Evolutionary conservation across 2,888 invertebrate genomes (phyloP).

Genomic region (Capitulum mitella): DNA sequence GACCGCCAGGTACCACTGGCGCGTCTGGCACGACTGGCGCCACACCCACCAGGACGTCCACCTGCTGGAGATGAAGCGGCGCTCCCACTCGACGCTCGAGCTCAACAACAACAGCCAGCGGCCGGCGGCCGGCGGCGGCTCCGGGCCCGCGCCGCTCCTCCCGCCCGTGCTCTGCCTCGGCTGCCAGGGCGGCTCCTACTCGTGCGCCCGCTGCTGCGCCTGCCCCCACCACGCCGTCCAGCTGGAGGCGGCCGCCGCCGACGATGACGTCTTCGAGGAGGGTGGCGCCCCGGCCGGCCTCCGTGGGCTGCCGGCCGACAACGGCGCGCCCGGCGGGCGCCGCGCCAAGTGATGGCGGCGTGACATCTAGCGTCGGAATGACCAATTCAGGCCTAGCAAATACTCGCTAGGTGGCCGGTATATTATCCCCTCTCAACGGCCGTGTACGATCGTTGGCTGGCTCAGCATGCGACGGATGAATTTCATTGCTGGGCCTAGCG

Average conservation of each 20-base stretch:
- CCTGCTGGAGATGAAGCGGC: constrained; percentile 17
- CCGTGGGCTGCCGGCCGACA: not conserved
- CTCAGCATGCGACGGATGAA: too few relatives aligned
- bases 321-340: not conserved
- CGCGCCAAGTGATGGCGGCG: not conserved
- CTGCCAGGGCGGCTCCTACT: constrained; percentile 8
- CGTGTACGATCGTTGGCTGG: too few relatives aligned
- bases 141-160: not conserved
- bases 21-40: constrained; percentile 14
- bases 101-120: not conserved
- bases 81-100: not conserved
- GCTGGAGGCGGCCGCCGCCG: not conserved
- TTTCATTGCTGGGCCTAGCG: too few relatives aligned
- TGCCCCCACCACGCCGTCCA: not conserved
- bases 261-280: not conserved
- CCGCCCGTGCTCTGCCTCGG: not conserved
- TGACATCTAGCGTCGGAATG: too few relatives aligned
- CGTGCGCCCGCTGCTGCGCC: not conserved
- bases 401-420: too few relatives aligned
- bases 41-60: constrained; percentile 12
- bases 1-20: constrained; percentile 9
- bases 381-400: too few relatives aligned
- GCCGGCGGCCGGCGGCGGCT: not conserved
- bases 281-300: not conserved
- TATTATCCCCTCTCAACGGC: too few relatives aligned